A percentile compares a stretch with the other conserved stretches of the same genome.
These are phyloP conservation scores for Drosophila mauritiana DNA, from an alignment of 1,140 invertebrate genomes.

Conservation along the genomic window DNA sequence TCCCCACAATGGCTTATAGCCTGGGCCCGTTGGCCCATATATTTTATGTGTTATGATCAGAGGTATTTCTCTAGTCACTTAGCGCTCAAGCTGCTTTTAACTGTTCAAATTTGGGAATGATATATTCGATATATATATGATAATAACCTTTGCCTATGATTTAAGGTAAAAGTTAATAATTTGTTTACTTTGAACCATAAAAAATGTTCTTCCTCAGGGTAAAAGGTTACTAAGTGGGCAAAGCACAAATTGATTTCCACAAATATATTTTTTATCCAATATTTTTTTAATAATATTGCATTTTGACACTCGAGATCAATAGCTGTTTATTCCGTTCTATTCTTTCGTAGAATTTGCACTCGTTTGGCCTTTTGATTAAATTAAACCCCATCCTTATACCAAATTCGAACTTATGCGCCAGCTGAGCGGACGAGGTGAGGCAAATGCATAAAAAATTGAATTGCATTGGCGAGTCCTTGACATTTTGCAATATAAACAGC, in stretches of 20 bases:
- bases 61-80: neutral
- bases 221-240: too few species aligned
- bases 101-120: neutral
- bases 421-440: conserved; percentile 10
- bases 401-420: conserved; percentile 21
- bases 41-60: conserved; percentile 2
- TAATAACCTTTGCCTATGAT: too few species aligned
- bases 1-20: conserved; percentile 3
- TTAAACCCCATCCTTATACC: conserved; percentile 52
- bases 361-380: conserved; percentile 61
- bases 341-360: conserved; percentile 5
- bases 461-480: conserved; percentile 73
- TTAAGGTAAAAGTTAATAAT: too few species aligned
- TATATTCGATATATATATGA: too few species aligned
- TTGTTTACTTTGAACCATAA: too few species aligned
- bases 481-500: conserved; percentile 73
- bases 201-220: too few species aligned
- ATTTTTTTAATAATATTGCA: too few species aligned
- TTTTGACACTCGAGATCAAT: neutral
- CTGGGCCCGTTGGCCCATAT: neutral
- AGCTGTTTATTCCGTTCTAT: neutral
- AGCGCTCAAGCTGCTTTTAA: neutral
- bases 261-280: too few species aligned
- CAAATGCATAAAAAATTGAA: conserved; percentile 74
- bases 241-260: too few species aligned